Evolutionary conservation across 2,888 invertebrate genomes (phyloP).

Genomic region (Caenorhabditis becei): DNA sequence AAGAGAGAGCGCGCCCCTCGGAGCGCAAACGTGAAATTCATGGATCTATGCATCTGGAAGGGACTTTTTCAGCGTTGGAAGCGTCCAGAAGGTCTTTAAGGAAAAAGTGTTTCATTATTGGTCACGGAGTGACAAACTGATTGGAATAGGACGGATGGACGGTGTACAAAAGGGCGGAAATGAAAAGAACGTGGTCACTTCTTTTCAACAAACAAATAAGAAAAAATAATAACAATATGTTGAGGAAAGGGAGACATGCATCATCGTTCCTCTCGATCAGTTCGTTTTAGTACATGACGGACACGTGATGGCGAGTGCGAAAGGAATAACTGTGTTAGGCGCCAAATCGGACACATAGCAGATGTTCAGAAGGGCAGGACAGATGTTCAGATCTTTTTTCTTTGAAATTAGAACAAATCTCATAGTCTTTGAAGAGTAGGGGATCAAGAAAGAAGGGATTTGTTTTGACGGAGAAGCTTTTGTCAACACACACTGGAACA

Average conservation of each 20-base stretch:
- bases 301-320: not conserved
- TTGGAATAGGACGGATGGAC: not conserved
- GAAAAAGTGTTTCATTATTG: not conserved
- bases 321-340: not conserved
- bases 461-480: too few relatives aligned
- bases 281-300: slow-evolving; percentile 12
- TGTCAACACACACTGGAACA: too few relatives aligned
- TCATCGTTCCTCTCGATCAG: slow-evolving; percentile 5
- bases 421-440: too few relatives aligned
- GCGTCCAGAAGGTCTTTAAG: not conserved
- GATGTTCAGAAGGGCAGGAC: not conserved
- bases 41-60: slow-evolving; percentile 65
- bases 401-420: not conserved
- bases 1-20: not conserved
- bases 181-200: not conserved
- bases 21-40: slow-evolving; percentile 47
- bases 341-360: not conserved
- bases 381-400: not conserved
- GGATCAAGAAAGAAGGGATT: too few relatives aligned
- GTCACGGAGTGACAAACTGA: not conserved
- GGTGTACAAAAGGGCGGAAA: not conserved
- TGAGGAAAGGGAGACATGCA: not conserved
- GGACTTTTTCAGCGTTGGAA: slow-evolving; percentile 33
- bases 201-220: not conserved
- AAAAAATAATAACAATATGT: slow-evolving; percentile 17